Evolutionary conservation across 2,113 vertebrate species (phyloP).

Genomic region (Cranoglanis bouderius): DNA sequence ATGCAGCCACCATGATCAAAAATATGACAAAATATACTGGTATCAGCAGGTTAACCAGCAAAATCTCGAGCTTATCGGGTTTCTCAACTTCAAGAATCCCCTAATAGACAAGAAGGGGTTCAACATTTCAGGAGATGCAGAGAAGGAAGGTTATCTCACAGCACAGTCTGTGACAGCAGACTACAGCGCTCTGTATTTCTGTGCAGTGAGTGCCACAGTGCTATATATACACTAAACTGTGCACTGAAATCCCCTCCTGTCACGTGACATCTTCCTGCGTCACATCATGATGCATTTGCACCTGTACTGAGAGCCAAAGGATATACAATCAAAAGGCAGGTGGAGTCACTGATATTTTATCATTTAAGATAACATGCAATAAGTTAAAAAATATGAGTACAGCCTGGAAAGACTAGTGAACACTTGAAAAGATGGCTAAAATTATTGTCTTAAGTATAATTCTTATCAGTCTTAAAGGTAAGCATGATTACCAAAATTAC

Average conservation of each 20-base stretch:
- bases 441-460: neutral
- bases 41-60: conserved; percentile 33
- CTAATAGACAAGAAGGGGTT: conserved; percentile 8
- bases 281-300: conserved; percentile 10
- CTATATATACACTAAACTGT: neutral
- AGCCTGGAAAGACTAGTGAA: neutral
- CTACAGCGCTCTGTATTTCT: conserved; percentile 46
- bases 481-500: neutral
- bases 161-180: conserved; percentile 31
- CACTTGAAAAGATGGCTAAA: neutral
- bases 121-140: conserved; percentile 45
- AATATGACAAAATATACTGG: conserved; percentile 49
- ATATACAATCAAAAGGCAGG: neutral
- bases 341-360: neutral
- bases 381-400: neutral
- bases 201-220: conserved; percentile 50
- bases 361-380: neutral
- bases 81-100: conserved; percentile 2
- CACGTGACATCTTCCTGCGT: neutral
- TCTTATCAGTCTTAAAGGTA: conserved; percentile 1
- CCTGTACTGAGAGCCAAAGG: neutral
- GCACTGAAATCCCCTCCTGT: conserved; percentile 39
- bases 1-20: conserved; percentile 47
- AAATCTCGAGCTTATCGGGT: conserved; percentile 31
- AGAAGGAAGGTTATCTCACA: conserved; percentile 40